Evolutionary conservation across 2,888 invertebrate genomes (phyloP).

Genomic region (Machimus rusticus): DNA sequence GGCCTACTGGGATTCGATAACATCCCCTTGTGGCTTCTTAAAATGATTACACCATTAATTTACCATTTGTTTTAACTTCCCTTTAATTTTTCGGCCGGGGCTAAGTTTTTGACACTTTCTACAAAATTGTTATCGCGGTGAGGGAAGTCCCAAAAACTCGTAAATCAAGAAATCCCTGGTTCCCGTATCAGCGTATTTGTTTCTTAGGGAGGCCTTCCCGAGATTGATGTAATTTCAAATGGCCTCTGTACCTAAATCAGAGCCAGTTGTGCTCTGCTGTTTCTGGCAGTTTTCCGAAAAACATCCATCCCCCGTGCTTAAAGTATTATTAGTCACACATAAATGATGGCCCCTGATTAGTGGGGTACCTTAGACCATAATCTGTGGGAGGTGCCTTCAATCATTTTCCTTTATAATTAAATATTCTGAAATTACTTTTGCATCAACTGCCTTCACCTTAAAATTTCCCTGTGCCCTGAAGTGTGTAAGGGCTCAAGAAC

Average conservation of each 20-base stretch:
- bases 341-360: background rate
- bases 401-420: background rate
- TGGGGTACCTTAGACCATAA: background rate
- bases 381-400: background rate
- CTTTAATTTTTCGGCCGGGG: background rate
- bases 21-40: background rate
- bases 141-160: background rate
- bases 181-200: background rate
- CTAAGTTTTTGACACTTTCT: background rate
- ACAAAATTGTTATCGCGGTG: background rate
- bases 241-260: background rate
- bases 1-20: background rate
- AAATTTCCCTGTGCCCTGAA: background rate
- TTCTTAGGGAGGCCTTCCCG: background rate
- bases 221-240: background rate
- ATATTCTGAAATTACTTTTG: background rate
- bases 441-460: background rate
- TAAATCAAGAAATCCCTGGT: background rate
- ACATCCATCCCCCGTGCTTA: background rate
- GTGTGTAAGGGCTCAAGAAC: background rate
- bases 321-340: background rate
- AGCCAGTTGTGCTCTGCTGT: background rate
- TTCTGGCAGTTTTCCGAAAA: background rate
- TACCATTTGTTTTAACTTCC: background rate
- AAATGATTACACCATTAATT: background rate